These are phyloP conservation scores for Melipona quadrifasciata DNA, from an alignment of 1,140 invertebrate species.

Conservation along the genomic window DNA sequence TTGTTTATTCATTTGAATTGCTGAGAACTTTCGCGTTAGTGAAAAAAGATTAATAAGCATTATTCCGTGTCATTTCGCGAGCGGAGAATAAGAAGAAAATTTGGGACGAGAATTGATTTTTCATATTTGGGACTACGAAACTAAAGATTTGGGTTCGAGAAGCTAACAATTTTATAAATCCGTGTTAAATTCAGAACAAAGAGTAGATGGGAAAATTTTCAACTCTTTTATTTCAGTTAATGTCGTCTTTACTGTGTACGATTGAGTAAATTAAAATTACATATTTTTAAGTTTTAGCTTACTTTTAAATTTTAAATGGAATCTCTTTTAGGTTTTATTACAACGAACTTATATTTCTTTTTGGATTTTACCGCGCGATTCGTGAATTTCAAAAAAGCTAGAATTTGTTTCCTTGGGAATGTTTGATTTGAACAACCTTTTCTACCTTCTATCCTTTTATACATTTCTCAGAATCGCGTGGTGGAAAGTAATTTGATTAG, in stretches of 20 bases:
- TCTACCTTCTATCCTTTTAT: not conserved
- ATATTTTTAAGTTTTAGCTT: not conserved
- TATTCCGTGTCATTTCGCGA: accelerated
- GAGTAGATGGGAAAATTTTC: too few species aligned
- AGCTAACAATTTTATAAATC: too few species aligned
- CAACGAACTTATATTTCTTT: not conserved
- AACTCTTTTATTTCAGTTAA: not conserved
- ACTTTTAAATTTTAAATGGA: not conserved
- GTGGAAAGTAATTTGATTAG: not conserved
- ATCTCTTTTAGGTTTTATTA: not conserved
- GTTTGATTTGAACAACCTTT: too few species aligned
- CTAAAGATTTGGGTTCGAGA: too few species aligned
- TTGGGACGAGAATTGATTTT: not conserved
- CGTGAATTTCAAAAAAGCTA: not conserved
- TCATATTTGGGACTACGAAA: too few species aligned
- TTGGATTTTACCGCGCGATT: not conserved
- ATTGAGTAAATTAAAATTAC: not conserved
- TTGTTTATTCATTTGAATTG: too few species aligned
- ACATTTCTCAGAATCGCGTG: not conserved
- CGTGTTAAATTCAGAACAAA: too few species aligned
- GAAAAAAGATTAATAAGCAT: not conserved
- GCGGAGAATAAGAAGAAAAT: not conserved
- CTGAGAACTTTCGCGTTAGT: not conserved
- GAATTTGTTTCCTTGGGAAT: not conserved
- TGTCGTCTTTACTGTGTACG: not conserved